Percentiles rank a stretch among this genome's conserved stretches.
Conservation (phyloP, 2,888 invertebrate genomes). For the Trissolcus japonicus region DNA sequence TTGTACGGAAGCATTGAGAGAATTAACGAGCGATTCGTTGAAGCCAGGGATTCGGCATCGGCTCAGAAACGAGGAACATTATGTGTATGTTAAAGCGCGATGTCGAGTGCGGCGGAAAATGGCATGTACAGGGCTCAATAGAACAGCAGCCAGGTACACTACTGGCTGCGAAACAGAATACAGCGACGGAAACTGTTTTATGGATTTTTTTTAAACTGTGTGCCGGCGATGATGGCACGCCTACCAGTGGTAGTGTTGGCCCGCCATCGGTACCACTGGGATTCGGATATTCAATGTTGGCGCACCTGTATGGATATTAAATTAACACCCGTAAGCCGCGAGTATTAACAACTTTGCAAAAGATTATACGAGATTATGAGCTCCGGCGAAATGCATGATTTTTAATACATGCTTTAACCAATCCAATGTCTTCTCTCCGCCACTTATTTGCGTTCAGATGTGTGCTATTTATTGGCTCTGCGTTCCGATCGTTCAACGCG, state of each 20-base stretch:
- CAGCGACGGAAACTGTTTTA: conserved; percentile 68
- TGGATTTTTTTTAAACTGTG: conserved; percentile 73
- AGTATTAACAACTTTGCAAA: conserved; percentile 77
- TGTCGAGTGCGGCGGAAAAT: conserved; percentile 53
- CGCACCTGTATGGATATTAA: conserved; percentile 77
- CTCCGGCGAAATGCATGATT: conserved; percentile 77
- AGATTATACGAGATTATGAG: conserved; percentile 77
- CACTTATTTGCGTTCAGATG: conserved; percentile 60
- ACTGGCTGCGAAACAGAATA: conserved; percentile 43
- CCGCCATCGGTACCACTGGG: conserved; percentile 67
- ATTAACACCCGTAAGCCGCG: conserved; percentile 77
- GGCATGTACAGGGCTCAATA: conserved; percentile 52
- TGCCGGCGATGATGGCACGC: conserved; percentile 60
- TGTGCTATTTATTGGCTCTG: too few relatives aligned
- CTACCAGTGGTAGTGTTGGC: conserved; percentile 43
- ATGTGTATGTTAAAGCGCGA: conserved; percentile 54
- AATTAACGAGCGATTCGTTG: conserved; percentile 45
- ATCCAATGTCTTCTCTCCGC: conserved; percentile 31
- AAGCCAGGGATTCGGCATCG: conserved; percentile 45
- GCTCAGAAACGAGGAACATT: conserved; percentile 55
- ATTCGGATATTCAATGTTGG: conserved; percentile 77
- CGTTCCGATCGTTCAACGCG: too few relatives aligned
- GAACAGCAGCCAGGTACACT: conserved; percentile 31
- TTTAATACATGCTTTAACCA: conserved; percentile 72
- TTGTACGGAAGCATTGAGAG: conserved; percentile 28